A percentile compares a stretch with the other conserved stretches of the same genome.
Evolutionary conservation across 2,797 vertebrate species (phyloP).

Genomic region (Uromys caudimaculatus): DNA sequence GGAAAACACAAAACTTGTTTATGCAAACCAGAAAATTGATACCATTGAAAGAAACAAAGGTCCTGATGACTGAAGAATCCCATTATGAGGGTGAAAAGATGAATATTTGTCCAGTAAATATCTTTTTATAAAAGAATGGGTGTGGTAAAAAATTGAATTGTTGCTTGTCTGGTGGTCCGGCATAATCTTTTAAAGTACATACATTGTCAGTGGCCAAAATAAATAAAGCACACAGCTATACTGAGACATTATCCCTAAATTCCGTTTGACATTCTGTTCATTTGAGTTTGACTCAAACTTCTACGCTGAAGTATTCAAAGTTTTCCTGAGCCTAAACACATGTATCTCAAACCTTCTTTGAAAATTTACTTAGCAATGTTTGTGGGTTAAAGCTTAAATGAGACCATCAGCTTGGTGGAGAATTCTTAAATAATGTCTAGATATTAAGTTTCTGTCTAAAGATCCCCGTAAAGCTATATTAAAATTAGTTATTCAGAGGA

Average conservation of each 20-base stretch:
- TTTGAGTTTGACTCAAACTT: constrained; percentile 54
- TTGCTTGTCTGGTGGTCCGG: neutral
- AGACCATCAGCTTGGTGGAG: neutral
- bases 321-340: constrained; percentile 10
- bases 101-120: neutral
- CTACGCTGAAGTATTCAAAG: constrained; percentile 16
- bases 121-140: constrained; percentile 1
- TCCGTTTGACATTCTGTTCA: constrained; percentile 8
- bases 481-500: constrained; percentile 2
- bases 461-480: neutral
- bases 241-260: constrained; percentile 35
- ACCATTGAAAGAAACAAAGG: neutral
- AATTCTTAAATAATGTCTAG: constrained; percentile 11
- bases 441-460: constrained; percentile 22
- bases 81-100: neutral
- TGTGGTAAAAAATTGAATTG: neutral
- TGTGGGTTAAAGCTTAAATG: constrained; percentile 36
- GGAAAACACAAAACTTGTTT: neutral
- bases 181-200: neutral
- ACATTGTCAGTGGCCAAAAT: neutral
- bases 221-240: constrained; percentile 19
- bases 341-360: neutral
- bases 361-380: constrained; percentile 24
- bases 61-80: neutral
- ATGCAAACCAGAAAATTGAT: neutral